Conservation (phyloP, 2,888 invertebrate genomes). For the Pammene fasciana region DNA sequence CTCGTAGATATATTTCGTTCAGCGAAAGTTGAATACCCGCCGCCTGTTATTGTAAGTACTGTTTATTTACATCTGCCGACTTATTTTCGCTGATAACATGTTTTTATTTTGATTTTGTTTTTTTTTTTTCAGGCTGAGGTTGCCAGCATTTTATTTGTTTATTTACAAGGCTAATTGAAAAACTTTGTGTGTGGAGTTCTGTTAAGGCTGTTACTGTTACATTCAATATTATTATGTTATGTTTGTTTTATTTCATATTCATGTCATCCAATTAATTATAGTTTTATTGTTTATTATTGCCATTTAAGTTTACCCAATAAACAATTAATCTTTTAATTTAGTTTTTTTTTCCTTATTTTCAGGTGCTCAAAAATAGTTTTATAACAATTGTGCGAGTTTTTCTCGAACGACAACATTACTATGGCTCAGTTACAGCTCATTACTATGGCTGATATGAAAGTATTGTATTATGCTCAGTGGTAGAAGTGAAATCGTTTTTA, state of each 20-base stretch:
- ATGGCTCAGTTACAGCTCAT: too few species aligned
- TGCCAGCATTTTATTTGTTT: slow-evolving; percentile 47
- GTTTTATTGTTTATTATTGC: background rate
- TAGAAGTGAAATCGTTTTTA: too few species aligned
- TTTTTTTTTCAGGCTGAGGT: slow-evolving; percentile 48
- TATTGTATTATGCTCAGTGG: too few species aligned
- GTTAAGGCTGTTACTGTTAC: background rate
- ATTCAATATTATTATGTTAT: background rate
- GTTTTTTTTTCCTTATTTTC: too few species aligned
- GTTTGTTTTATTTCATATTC: background rate
- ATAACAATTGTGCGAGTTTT: too few species aligned
- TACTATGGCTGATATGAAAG: too few species aligned
- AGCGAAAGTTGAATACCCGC: slow-evolving; percentile 90
- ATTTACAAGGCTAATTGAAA: slow-evolving; percentile 33
- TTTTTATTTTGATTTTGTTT: slow-evolving; percentile 43
- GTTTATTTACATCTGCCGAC: slow-evolving; percentile 44
- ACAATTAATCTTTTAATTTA: too few species aligned
- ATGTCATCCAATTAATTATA: background rate
- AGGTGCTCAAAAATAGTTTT: too few species aligned
- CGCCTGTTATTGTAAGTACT: slow-evolving; percentile 88
- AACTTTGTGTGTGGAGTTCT: background rate
- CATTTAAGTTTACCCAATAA: too few species aligned
- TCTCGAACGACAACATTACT: too few species aligned
- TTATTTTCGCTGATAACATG: slow-evolving; percentile 35
- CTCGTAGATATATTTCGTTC: slow-evolving; percentile 91